Evolutionary conservation across 2,797 vertebrate species (phyloP).

Genomic region (Phataginus tricuspis): DNA sequence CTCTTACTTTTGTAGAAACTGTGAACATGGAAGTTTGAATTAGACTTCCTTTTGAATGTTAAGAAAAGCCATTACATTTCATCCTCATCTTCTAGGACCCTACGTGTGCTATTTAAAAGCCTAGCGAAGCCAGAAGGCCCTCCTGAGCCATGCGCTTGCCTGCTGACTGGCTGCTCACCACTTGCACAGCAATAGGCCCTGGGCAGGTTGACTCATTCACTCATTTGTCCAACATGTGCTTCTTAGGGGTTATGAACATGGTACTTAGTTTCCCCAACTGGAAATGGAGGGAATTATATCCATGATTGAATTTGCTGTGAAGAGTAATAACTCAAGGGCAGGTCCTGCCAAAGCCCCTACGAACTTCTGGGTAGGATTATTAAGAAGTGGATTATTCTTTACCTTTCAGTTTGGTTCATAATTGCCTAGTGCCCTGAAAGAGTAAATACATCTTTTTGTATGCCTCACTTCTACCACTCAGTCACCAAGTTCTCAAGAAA

Average conservation of each 20-base stretch:
- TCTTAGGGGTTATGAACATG: background rate
- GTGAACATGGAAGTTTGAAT: background rate
- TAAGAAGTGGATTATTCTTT: background rate
- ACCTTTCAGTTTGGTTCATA: background rate
- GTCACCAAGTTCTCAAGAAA: background rate
- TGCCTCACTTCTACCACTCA: background rate
- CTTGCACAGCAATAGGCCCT: background rate
- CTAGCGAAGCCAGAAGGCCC: background rate
- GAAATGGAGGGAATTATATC: background rate
- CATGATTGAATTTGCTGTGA: background rate
- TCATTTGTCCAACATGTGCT: background rate
- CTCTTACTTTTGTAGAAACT: background rate
- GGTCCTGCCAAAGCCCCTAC: background rate
- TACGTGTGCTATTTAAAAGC: background rate
- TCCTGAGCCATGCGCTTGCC: background rate
- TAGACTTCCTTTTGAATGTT: background rate
- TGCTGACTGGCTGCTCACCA: background rate
- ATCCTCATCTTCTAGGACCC: background rate
- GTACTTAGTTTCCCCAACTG: slow-evolving; percentile 1
- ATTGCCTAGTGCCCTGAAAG: background rate
- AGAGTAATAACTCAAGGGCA: background rate
- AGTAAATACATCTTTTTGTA: background rate
- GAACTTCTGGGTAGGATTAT: background rate
- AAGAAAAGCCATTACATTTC: background rate
- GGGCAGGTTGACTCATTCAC: background rate